Evolutionary conservation across 2,888 invertebrate species (phyloP).

Genomic region (Parascotia fuliginaria): DNA sequence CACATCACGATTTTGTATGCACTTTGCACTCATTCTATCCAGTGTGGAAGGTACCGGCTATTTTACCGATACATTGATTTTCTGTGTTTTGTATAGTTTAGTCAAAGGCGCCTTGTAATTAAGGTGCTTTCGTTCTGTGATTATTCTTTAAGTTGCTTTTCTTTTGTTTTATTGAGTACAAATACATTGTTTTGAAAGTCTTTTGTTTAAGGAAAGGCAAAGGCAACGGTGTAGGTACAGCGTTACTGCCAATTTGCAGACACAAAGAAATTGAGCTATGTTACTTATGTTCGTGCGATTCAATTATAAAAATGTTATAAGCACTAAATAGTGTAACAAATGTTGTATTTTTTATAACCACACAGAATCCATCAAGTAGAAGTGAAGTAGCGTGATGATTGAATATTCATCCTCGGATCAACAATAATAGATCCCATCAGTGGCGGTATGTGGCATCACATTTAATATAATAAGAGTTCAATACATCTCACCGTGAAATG

Average conservation of each 20-base stretch:
- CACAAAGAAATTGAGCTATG: constrained; percentile 37
- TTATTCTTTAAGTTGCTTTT: constrained; percentile 53
- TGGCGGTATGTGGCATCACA: constrained; percentile 82
- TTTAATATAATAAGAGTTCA: constrained; percentile 84
- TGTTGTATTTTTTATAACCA: constrained; percentile 60
- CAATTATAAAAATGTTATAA: constrained; percentile 50
- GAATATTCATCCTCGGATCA: constrained; percentile 85
- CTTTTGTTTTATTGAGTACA: constrained; percentile 45
- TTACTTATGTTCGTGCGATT: constrained; percentile 41
- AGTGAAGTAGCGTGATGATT: constrained; percentile 78
- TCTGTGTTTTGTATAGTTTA: constrained; percentile 73
- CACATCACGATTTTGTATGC: constrained; percentile 86
- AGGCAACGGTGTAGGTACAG: constrained; percentile 29
- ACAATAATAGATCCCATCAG: constrained; percentile 84
- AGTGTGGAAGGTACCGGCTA: constrained; percentile 65
- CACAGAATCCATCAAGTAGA: constrained; percentile 64
- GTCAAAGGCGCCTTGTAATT: constrained; percentile 76
- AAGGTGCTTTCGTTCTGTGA: constrained; percentile 65
- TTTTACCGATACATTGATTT: constrained; percentile 71
- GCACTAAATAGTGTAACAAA: constrained; percentile 61
- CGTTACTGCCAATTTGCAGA: constrained; percentile 30
- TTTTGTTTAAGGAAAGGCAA: constrained; percentile 40
- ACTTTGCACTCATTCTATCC: constrained; percentile 83
- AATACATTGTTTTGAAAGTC: constrained; percentile 42
- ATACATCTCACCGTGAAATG: constrained; percentile 85